Evolutionary conservation across 2,888 invertebrate genomes (phyloP).

Genomic region (Drosophila paracracens): DNA sequence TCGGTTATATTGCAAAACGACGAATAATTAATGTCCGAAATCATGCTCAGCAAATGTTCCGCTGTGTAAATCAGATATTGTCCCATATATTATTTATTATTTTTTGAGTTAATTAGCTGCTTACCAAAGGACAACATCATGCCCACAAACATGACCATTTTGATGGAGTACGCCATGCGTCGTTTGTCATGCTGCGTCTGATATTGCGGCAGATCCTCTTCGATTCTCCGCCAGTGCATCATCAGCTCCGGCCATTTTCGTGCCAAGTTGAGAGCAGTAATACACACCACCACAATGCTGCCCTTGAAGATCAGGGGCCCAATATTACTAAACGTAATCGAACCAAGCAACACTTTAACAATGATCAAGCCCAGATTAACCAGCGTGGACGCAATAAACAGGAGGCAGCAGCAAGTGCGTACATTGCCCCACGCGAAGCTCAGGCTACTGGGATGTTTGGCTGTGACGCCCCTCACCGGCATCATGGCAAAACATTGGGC

Average conservation of each 20-base stretch:
- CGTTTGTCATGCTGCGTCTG: slow-evolving; percentile 77
- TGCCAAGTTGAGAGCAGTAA: slow-evolving; percentile 85
- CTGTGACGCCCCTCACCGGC: slow-evolving; percentile 86
- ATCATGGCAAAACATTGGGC: slow-evolving; percentile 86
- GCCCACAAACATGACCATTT: slow-evolving; percentile 85
- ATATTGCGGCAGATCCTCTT: slow-evolving; percentile 84
- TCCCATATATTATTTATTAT: background rate
- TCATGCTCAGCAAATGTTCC: slow-evolving; percentile 82
- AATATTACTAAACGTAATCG: slow-evolving; percentile 80
- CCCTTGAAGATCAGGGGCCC: slow-evolving; percentile 82
- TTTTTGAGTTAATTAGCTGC: background rate
- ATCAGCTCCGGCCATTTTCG: slow-evolving; percentile 86
- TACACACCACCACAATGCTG: slow-evolving; percentile 70
- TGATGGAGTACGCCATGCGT: slow-evolving; percentile 83
- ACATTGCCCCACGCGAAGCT: slow-evolving; percentile 82
- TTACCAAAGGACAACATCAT: slow-evolving; percentile 86
- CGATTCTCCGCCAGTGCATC: slow-evolving; percentile 85
- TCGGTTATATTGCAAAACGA: slow-evolving; percentile 76
- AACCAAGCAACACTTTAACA: slow-evolving; percentile 67
- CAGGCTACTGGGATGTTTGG: slow-evolving; percentile 84
- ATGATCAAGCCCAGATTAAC: slow-evolving; percentile 66
- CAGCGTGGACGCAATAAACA: slow-evolving; percentile 60
- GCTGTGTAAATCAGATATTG: slow-evolving; percentile 52
- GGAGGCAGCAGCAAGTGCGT: slow-evolving; percentile 75
- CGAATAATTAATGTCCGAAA: slow-evolving; percentile 76